These are phyloP conservation scores for Montipora sp. DNA, from an alignment of 64 coral and sea anemone genomes.

Conservation along the genomic window DNA sequence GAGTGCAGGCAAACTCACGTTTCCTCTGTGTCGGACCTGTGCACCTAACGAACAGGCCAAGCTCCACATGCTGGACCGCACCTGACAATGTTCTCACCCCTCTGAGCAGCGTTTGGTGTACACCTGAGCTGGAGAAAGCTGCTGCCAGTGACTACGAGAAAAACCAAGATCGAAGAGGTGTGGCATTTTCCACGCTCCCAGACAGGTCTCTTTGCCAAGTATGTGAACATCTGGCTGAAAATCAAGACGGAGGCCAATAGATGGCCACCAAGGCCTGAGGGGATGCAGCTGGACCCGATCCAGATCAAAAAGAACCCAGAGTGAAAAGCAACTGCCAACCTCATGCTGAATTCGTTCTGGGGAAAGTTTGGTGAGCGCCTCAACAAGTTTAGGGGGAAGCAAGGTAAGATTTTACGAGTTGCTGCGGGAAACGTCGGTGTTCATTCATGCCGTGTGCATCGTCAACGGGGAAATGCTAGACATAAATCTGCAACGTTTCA, in stretches of 20 bases:
- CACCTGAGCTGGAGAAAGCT: neutral
- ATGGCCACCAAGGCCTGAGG: neutral
- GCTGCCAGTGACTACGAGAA: too few species aligned
- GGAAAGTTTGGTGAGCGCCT: neutral
- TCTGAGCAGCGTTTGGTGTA: neutral
- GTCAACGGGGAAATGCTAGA: neutral
- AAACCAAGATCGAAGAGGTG: too few species aligned
- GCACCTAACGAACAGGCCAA: neutral
- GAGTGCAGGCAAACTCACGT: neutral
- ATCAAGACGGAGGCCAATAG: neutral
- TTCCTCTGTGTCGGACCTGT: neutral
- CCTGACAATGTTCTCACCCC: neutral
- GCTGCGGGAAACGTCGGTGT: too few species aligned
- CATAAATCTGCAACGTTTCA: too few species aligned
- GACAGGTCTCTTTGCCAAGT: neutral
- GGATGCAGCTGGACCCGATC: neutral
- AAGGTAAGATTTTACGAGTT: neutral
- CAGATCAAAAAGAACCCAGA: neutral
- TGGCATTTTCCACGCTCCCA: too few species aligned
- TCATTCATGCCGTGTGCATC: neutral
- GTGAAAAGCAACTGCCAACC: neutral
- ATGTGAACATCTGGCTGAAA: neutral
- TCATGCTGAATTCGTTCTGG: slow-evolving; percentile 8
- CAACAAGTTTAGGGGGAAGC: neutral
- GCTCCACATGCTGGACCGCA: neutral